Evolutionary conservation across 2,113 vertebrate genomes (phyloP).

Genomic region (Corythornis cristatus): DNA sequence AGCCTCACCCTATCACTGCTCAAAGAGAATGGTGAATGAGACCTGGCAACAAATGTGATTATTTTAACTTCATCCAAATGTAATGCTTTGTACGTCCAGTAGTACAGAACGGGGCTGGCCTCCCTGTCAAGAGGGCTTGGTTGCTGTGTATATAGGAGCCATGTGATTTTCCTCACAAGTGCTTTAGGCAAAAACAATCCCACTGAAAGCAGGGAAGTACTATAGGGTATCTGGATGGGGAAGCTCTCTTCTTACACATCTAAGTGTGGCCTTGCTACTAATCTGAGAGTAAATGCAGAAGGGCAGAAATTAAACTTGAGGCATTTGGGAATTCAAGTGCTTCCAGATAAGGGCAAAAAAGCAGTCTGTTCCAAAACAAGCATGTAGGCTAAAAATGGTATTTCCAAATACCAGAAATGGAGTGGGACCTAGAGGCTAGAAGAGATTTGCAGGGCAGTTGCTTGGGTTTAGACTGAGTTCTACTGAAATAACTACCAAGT

Average conservation of each 20-base stretch:
- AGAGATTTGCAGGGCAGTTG: neutral
- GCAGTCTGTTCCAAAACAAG: neutral
- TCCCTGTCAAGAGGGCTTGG: neutral
- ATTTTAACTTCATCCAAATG: neutral
- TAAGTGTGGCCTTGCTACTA: neutral
- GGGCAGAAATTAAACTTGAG: neutral
- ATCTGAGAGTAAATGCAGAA: neutral
- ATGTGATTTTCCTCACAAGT: neutral
- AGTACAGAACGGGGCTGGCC: neutral
- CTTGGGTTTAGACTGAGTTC: neutral
- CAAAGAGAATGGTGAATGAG: neutral
- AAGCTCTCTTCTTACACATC: neutral
- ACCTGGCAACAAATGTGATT: too few species aligned
- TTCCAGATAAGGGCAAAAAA: neutral
- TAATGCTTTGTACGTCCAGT: too few species aligned
- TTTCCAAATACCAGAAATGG: neutral
- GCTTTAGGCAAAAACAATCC: neutral
- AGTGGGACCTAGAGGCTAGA: neutral
- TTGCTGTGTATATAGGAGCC: neutral
- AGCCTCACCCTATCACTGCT: neutral
- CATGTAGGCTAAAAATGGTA: neutral
- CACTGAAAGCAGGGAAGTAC: neutral
- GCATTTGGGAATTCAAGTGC: neutral
- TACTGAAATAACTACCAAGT: neutral
- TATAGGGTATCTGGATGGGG: neutral